Evolutionary conservation across 2,888 invertebrate species (phyloP).

Genomic region (Calliphora vomitoria): DNA sequence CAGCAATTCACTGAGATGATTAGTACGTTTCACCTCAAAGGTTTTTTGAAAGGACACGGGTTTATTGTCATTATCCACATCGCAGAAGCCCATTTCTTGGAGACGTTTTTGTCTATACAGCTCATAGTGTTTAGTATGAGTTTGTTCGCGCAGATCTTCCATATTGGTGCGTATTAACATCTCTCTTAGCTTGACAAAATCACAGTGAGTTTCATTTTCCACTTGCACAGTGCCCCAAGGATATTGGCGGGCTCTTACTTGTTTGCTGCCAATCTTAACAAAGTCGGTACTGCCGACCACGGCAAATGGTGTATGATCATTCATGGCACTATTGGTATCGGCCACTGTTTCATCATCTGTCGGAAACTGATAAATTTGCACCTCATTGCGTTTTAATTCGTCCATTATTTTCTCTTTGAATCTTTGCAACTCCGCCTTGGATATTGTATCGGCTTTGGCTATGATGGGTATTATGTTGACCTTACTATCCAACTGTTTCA

Average conservation of each 20-base stretch:
- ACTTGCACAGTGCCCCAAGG: conserved; percentile 99
- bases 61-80: conserved; percentile 95
- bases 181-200: conserved; percentile 99
- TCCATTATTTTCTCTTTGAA: conserved; percentile 98
- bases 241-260: conserved; percentile 97
- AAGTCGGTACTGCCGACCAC: conserved; percentile 99
- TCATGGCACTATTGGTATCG: conserved; percentile 96
- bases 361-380: conserved; percentile 99
- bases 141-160: conserved; percentile 99
- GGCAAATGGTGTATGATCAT: conserved; percentile 97
- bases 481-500: conserved; percentile 99
- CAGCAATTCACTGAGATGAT: conserved; percentile 95
- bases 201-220: conserved; percentile 99
- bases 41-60: conserved; percentile 96
- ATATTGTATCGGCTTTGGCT: conserved; percentile 99
- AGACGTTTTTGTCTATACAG: conserved; percentile 95
- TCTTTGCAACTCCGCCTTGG: conserved; percentile 97
- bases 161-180: conserved; percentile 99
- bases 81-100: conserved; percentile 97
- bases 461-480: conserved; percentile 99
- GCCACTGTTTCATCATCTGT: conserved; percentile 98
- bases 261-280: conserved; percentile 97
- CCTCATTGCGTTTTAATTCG: conserved; percentile 96
- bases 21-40: conserved; percentile 95
- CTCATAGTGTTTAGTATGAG: conserved; percentile 98